These are phyloP conservation scores for Sycophila sp. DNA, from an alignment of 1,140 invertebrate genomes.

Conservation along the genomic window DNA sequence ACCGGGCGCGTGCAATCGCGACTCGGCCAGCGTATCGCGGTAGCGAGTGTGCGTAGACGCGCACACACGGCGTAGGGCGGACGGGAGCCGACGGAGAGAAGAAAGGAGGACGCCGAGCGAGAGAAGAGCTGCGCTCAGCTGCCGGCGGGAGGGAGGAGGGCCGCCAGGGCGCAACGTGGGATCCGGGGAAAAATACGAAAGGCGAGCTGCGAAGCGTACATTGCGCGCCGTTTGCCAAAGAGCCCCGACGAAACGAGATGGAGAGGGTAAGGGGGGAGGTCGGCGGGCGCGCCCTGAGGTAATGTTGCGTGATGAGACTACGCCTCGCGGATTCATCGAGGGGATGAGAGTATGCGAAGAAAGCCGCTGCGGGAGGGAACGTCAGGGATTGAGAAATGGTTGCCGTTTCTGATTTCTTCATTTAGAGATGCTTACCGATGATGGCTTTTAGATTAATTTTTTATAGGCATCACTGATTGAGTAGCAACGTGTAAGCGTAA, in stretches of 20 bases:
- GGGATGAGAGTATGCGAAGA: constrained; percentile 42
- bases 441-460: too few species aligned
- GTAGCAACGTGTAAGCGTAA: too few species aligned
- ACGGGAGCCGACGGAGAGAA: neutral
- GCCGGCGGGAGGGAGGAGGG: neutral
- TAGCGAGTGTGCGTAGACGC: neutral
- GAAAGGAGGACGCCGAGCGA: neutral
- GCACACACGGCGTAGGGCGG: too few species aligned
- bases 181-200: constrained; percentile 53
- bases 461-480: too few species aligned
- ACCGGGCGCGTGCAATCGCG: too few species aligned
- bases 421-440: too few species aligned
- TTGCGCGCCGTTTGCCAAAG: constrained; percentile 17
- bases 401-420: neutral
- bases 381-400: constrained; percentile 23
- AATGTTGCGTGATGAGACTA: constrained; percentile 65
- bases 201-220: constrained; percentile 46
- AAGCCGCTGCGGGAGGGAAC: constrained; percentile 37
- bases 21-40: too few species aligned
- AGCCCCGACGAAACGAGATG: constrained; percentile 4
- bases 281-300: constrained; percentile 46
- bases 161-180: constrained; percentile 40
- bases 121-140: constrained; percentile 8
- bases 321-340: constrained; percentile 63
- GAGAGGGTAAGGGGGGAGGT: constrained; percentile 2